Evolutionary conservation across 2,888 invertebrate genomes (phyloP), one percentile per base, ranked within the genome.

Genomic region (Andrena chrysosceles): DNA sequence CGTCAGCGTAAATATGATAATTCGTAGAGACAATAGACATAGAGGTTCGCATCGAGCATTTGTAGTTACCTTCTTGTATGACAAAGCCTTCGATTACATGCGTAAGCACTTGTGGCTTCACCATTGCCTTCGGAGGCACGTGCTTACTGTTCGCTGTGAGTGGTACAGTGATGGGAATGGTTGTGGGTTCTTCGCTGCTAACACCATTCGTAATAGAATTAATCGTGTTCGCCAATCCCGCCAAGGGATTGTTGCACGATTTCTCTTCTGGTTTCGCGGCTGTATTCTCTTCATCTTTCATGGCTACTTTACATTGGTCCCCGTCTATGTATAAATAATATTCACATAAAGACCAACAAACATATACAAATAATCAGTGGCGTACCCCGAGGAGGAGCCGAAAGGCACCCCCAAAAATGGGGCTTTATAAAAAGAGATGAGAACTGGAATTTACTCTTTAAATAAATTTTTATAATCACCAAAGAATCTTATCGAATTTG

Each of bases 61-160:
- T 59, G 35, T 42, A 42, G 13, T 2, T 94, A 93, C 96, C 98
- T 95, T 99, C 99, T 93, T 99, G 98, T 87, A 99, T 99, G 7
- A 99, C 98, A 94, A 98, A 99, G 70, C 99, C 99, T 93, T 99
- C 99, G 84, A 99, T 99, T 31, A 99, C 98, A 93, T 99, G 99
- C 0, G 99, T 99, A 70, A 99, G 95, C 7, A 99, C 98, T 92
- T 98, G 98, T 0, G 99, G 99, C 93, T 98, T 99, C 16, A 99
- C 98, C 96, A 98, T 97, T 1, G 98, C 98, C 93, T 98, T 98
- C 23, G 97, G 97, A 52, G 97, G 95, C n/a, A 94, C 91, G 71
- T 92, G 92, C 81, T 91, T 93, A 76, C 84, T 92, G 31, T 85
- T 90, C 7, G 91, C 87, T 2, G 89, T 88, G 16, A 92, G 88